Conservation (phyloP, 2,797 vertebrate species). For the Notamacropus eugenii region DNA sequence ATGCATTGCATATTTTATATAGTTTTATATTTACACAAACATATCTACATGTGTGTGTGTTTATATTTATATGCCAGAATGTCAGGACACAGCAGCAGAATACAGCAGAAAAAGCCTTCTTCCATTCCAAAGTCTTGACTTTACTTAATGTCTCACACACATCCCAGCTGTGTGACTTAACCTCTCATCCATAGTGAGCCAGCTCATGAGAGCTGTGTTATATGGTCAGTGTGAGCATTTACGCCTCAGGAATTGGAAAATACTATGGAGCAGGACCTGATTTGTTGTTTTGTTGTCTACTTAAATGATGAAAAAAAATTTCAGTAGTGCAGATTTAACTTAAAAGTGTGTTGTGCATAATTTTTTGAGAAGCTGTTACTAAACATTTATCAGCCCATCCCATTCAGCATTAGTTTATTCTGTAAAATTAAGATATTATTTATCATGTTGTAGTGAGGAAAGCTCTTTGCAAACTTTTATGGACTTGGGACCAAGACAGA, state of each 20-base stretch:
- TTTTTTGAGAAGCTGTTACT: background rate
- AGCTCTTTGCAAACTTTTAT: background rate
- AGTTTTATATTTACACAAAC: background rate
- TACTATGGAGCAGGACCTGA: background rate
- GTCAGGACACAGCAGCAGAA: background rate
- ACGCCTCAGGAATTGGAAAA: background rate
- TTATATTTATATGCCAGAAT: background rate
- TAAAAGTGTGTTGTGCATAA: background rate
- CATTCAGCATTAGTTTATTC: background rate
- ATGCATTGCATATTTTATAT: background rate
- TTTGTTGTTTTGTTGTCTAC: background rate
- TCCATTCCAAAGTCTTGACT: background rate
- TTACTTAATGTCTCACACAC: background rate
- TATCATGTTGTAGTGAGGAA: background rate
- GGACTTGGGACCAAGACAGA: background rate
- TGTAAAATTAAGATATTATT: background rate
- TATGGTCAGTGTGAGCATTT: background rate
- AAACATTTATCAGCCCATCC: background rate
- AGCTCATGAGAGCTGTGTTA: background rate
- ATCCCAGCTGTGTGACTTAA: background rate
- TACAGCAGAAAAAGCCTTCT: background rate
- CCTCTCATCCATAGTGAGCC: background rate
- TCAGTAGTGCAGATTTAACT: background rate
- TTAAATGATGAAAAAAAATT: background rate
- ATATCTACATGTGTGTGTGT: background rate